These are phyloP conservation scores for Aphaenogaster rudis DNA, from an alignment of 1,140 invertebrate genomes.

Conservation along the genomic window DNA sequence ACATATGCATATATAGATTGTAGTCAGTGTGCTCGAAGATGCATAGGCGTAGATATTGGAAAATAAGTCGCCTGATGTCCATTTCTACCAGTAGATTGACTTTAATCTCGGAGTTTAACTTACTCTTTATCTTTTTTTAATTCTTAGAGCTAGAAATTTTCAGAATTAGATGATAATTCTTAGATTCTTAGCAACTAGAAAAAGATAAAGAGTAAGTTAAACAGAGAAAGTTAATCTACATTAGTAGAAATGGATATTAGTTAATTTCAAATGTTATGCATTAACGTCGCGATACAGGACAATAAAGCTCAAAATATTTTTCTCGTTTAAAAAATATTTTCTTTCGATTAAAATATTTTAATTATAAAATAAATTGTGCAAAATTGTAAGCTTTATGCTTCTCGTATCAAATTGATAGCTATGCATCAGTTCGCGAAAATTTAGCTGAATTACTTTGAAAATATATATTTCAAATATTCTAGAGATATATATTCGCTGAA, in stretches of 20 bases:
- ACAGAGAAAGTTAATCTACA: too few relatives aligned
- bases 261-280: too few relatives aligned
- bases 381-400: background rate
- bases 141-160: too few relatives aligned
- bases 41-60: slow-evolving; percentile 28
- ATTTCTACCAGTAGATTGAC: too few relatives aligned
- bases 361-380: slow-evolving; percentile 11
- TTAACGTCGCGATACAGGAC: background rate
- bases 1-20: slow-evolving; percentile 46
- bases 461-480: slow-evolving; percentile 25
- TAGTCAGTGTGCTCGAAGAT: background rate
- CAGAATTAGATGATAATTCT: too few relatives aligned
- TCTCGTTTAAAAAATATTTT: too few relatives aligned
- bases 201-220: too few relatives aligned
- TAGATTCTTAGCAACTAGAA: too few relatives aligned
- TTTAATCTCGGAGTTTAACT: too few relatives aligned
- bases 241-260: too few relatives aligned
- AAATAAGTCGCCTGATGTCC: too few relatives aligned
- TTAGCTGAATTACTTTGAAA: slow-evolving; percentile 43
- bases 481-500: background rate
- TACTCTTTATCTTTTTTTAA: too few relatives aligned
- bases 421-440: background rate
- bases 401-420: background rate
- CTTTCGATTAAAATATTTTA: background rate
- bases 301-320: background rate